Conservation (phyloP, 1,140 invertebrate species). For the Neodiprion pinetum region DNA sequence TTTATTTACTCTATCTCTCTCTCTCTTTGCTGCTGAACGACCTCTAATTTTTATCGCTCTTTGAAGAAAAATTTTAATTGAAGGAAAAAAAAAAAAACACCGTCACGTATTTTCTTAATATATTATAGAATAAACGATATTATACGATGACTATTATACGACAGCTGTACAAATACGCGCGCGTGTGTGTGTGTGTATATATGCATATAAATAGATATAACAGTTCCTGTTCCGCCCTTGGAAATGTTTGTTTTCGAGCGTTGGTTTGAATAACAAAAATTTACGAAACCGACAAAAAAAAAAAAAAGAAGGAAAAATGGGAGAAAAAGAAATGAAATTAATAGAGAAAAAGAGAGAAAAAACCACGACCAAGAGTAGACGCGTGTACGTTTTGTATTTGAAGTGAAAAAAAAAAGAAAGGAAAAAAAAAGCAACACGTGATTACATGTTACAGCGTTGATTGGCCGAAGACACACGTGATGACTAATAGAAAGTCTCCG, state of each 20-base stretch:
- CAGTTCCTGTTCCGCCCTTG: background rate
- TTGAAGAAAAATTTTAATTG: no score
- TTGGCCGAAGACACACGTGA: background rate
- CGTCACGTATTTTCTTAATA: no score
- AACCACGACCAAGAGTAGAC: background rate
- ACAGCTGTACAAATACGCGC: background rate
- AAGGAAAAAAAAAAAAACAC: no score
- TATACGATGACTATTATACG: background rate
- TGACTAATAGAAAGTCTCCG: background rate
- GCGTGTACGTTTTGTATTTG: background rate
- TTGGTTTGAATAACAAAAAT: background rate
- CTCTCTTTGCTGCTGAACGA: no score
- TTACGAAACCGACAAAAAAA: background rate
- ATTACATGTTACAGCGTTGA: background rate
- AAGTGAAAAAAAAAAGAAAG: background rate
- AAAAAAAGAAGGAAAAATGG: background rate
- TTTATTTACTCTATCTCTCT: no score
- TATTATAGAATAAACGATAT: no score
- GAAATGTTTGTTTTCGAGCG: background rate
- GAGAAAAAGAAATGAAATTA: background rate
- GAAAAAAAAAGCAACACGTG: background rate
- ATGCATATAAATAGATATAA: background rate
- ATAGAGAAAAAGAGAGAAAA: background rate
- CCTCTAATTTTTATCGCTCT: no score
- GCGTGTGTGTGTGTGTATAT: background rate